Evolutionary conservation across 2,113 vertebrate species (phyloP).

Genomic region (Gymnarchus niloticus): DNA sequence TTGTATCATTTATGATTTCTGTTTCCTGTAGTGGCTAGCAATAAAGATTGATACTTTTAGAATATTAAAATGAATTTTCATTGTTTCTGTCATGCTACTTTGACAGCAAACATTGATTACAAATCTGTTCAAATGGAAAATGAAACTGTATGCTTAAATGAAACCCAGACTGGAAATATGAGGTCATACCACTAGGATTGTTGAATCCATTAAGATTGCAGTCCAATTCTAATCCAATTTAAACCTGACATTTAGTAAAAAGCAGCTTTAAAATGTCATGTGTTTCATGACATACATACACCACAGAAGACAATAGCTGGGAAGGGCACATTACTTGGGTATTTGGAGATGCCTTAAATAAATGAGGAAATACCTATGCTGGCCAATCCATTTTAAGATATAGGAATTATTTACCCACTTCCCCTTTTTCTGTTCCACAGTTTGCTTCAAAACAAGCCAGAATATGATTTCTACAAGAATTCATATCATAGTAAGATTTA

Average conservation of each 20-base stretch:
- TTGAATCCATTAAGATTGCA: neutral
- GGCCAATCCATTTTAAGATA: neutral
- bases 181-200: neutral
- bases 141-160: neutral
- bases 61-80: neutral
- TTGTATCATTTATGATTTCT: neutral
- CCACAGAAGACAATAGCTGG: neutral
- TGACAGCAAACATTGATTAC: neutral
- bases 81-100: neutral
- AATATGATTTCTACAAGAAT: neutral
- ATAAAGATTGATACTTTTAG: neutral
- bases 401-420: neutral
- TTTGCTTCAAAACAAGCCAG: neutral
- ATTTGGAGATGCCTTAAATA: neutral
- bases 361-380: neutral
- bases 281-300: neutral
- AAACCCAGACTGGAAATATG: neutral
- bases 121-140: neutral
- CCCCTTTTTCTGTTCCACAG: too few species aligned
- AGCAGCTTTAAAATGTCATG: neutral
- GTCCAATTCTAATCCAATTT: slow-evolving; percentile 9
- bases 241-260: neutral
- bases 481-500: too few species aligned
- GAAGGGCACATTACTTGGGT: neutral
- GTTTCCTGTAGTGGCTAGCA: neutral